Conservation (phyloP, 2,113 vertebrate species). For the Dromaius novaehollandiae region DNA sequence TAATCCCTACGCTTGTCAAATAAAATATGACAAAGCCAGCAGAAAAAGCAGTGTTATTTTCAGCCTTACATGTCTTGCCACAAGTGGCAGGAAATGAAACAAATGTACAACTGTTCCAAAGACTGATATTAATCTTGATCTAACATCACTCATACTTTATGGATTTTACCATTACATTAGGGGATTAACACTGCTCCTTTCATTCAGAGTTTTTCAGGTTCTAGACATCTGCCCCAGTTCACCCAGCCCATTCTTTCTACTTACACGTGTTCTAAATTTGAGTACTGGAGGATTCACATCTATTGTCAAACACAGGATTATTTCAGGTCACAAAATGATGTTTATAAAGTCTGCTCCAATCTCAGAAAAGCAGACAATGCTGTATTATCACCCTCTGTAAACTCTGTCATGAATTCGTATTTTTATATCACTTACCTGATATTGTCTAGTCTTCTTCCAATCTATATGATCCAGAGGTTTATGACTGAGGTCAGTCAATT, state of each 20-base stretch:
- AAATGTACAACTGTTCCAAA: constrained; percentile 31
- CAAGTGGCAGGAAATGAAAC: constrained; percentile 56
- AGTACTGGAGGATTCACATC: neutral
- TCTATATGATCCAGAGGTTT: neutral
- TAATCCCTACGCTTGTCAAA: neutral
- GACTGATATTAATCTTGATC: constrained; percentile 27
- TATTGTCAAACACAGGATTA: neutral
- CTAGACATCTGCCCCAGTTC: constrained; percentile 3
- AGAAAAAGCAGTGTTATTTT: constrained; percentile 30
- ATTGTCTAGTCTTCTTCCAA: neutral
- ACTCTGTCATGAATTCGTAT: neutral
- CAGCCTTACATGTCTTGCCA: neutral
- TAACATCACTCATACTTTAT: constrained; percentile 37
- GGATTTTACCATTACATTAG: constrained; percentile 26
- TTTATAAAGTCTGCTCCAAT: neutral
- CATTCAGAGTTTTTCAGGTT: neutral
- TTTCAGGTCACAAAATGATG: neutral
- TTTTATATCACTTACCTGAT: neutral
- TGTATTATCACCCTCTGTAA: neutral
- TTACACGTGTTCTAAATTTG: neutral
- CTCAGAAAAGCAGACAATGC: neutral
- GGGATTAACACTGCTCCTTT: constrained; percentile 17
- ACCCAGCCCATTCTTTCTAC: neutral
- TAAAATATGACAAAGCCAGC: neutral
- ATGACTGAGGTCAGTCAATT: neutral